phyloP scores from a whole-genome alignment of 2,888 invertebrate species.

The Drosophila mercatorum region DNA sequence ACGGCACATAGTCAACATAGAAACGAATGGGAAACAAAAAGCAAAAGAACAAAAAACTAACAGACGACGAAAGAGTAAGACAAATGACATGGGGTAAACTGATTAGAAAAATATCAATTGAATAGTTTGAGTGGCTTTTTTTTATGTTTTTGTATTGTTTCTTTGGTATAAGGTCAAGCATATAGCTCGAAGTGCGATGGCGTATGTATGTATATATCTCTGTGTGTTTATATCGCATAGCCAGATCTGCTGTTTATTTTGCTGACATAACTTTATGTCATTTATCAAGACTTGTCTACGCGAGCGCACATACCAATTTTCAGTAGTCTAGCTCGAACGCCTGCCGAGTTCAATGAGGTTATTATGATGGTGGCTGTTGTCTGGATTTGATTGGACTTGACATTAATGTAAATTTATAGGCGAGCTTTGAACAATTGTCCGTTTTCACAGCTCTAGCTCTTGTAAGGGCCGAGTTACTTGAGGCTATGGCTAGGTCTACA shows the following conservation, averaged over 20 bases:
- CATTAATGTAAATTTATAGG: background rate
- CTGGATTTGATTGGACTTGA: too few relatives aligned
- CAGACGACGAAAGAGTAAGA: background rate
- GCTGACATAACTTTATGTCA: slow-evolving; percentile 3
- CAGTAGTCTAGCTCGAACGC: background rate
- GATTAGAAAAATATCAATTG: slow-evolving; percentile 32
- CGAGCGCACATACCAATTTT: background rate
- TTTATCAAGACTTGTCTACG: background rate
- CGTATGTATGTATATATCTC: background rate
- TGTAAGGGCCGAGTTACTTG: background rate
- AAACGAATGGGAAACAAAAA: background rate
- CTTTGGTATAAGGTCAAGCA: background rate
- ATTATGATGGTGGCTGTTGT: background rate
- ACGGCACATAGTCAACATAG: slow-evolving; percentile 29
- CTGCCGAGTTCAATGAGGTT: background rate
- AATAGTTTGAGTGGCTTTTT: background rate
- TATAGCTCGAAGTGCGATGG: background rate
- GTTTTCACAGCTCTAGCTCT: background rate
- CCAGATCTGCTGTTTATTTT: background rate
- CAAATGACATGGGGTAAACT: slow-evolving; percentile 24
- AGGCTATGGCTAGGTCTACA: background rate
- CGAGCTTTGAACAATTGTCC: background rate
- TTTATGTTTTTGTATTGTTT: background rate
- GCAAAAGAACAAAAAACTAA: background rate
- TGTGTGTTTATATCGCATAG: background rate